phyloP scores from a whole-genome alignment of 92 coral and sea anemone genomes.

The Porites divaricata region DNA sequence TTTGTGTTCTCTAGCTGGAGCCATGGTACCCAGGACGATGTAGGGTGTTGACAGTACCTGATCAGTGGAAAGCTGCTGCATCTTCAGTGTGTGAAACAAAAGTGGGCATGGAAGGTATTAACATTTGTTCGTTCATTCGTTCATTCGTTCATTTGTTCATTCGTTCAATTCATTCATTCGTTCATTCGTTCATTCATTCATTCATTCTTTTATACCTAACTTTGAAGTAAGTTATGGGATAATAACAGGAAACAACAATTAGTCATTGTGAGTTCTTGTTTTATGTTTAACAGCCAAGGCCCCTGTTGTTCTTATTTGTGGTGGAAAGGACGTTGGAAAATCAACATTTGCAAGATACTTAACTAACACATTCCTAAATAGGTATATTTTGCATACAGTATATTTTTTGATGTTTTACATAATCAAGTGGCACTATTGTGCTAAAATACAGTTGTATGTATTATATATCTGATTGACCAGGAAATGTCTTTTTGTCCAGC shows the following conservation, averaged over 20 bases:
- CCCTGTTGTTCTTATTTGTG: slow-evolving; percentile 85
- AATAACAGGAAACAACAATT: no score
- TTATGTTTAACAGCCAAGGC: slow-evolving; percentile 3
- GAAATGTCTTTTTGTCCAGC: no score
- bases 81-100: slow-evolving; percentile 10
- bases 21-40: slow-evolving; percentile 36
- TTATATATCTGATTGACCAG: no score
- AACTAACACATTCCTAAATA: slow-evolving; percentile 75
- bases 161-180: no score
- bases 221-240: neutral
- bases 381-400: slow-evolving; percentile 36
- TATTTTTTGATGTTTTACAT: neutral
- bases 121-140: no score
- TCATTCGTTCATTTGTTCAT: no score
- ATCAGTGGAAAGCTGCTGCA: slow-evolving; percentile 59
- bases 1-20: slow-evolving; percentile 42
- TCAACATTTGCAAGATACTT: slow-evolving; percentile 88
- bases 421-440: no score
- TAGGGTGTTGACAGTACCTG: slow-evolving; percentile 47
- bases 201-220: neutral
- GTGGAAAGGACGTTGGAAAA: slow-evolving; percentile 94
- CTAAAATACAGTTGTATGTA: no score
- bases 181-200: neutral
- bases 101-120: neutral
- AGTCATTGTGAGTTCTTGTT: neutral